A percentile compares a stretch with the other conserved stretches of the same genome.
These are phyloP conservation scores for Amniataba percoides DNA, from an alignment of 2,797 vertebrate genomes.

Conservation along the genomic window DNA sequence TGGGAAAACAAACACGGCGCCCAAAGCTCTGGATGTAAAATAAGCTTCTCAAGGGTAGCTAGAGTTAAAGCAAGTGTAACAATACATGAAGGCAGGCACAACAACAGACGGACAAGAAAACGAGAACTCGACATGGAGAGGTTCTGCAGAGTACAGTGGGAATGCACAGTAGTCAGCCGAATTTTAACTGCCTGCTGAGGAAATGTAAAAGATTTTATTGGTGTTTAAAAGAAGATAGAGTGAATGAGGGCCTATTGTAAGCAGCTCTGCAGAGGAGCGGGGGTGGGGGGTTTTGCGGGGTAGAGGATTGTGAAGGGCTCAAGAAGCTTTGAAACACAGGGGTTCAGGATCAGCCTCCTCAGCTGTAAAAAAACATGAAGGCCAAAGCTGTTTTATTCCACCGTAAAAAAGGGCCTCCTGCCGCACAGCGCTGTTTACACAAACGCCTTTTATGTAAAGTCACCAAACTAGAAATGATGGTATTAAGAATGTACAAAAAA, in stretches of 20 bases:
- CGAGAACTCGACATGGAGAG: slow-evolving; percentile 14
- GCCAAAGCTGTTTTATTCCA: slow-evolving; percentile 71
- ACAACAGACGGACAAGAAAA: slow-evolving; percentile 3
- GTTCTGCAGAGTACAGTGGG: slow-evolving; percentile 31
- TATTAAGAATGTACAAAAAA: slow-evolving; percentile 73
- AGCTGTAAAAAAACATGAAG: slow-evolving; percentile 75
- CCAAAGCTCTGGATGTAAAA: slow-evolving; percentile 42
- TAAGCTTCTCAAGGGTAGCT: slow-evolving; percentile 30
- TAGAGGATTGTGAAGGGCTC: slow-evolving; percentile 58
- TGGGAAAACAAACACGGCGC: slow-evolving; percentile 59
- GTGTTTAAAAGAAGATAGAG: slow-evolving; percentile 70
- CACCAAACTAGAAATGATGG: slow-evolving; percentile 72
- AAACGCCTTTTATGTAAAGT: slow-evolving; percentile 77
- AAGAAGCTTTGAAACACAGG: slow-evolving; percentile 70
- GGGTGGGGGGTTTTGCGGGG: slow-evolving; percentile 11
- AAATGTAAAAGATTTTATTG: slow-evolving; percentile 83
- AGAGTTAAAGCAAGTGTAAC: slow-evolving; percentile 3
- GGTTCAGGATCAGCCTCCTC: slow-evolving; percentile 68
- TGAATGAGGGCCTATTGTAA: slow-evolving; percentile 73
- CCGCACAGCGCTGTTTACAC: slow-evolving; percentile 69
- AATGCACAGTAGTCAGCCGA: slow-evolving; percentile 55
- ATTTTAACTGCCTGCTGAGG: slow-evolving; percentile 75
- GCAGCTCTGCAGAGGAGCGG: slow-evolving; percentile 40
- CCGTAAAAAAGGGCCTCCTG: slow-evolving; percentile 61
- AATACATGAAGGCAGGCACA: not conserved